A percentile compares a stretch with the other conserved stretches of the same genome.
These are phyloP conservation scores for Onthophagus sagittarius DNA, from an alignment of 2,888 invertebrate species.

Conservation along the genomic window DNA sequence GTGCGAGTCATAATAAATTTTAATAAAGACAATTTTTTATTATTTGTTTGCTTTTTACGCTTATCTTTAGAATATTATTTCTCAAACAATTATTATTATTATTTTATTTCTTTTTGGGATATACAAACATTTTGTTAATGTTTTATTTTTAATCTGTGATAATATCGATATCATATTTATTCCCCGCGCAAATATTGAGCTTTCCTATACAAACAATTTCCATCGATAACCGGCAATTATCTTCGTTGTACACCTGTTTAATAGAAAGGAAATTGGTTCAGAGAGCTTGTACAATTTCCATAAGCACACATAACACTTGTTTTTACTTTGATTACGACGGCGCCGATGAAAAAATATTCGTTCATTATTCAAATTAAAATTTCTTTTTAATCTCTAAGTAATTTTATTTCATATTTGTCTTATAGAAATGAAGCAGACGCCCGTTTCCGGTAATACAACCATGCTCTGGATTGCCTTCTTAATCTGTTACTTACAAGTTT, in stretches of 20 bases:
- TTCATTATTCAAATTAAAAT: background rate
- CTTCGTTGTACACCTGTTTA: background rate
- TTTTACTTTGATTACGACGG: background rate
- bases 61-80: too few species aligned
- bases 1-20: too few species aligned
- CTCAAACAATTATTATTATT: too few species aligned
- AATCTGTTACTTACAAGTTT: conserved; percentile 36
- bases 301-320: background rate
- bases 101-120: too few species aligned
- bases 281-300: background rate
- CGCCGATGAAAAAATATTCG: background rate
- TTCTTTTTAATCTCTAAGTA: background rate
- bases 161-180: background rate
- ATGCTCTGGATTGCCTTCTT: conserved; percentile 38
- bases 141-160: background rate
- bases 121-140: background rate
- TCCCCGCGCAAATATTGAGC: background rate
- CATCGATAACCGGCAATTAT: background rate
- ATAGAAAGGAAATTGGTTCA: background rate
- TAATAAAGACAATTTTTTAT: too few species aligned
- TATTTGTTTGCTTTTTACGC: too few species aligned
- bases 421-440: background rate
- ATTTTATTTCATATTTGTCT: background rate
- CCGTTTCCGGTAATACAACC: conserved; percentile 20
- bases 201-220: background rate